These are phyloP conservation scores for Troides helena DNA, from an alignment of 2,888 invertebrate species.

Conservation along the genomic window DNA sequence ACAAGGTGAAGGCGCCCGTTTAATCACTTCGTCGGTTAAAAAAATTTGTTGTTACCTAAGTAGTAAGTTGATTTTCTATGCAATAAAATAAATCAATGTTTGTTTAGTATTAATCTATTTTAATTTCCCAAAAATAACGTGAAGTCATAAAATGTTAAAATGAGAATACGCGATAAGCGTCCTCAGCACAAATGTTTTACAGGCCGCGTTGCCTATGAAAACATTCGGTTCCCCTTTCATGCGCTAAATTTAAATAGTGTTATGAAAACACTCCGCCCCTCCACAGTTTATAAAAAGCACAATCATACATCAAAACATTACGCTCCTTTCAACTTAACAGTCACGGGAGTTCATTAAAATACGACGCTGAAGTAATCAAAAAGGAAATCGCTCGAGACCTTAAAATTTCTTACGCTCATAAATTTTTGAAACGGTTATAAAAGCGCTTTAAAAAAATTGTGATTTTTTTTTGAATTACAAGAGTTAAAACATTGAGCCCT, in stretches of 20 bases:
- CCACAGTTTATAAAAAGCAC: constrained; percentile 44
- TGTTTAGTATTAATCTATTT: too few species aligned
- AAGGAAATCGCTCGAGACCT: constrained; percentile 7
- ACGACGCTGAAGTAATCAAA: constrained; percentile 5
- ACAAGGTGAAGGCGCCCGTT: too few species aligned
- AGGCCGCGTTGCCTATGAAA: constrained; percentile 41
- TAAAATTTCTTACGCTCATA: background rate
- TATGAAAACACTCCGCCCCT: constrained; percentile 61
- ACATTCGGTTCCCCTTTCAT: constrained; percentile 55
- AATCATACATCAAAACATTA: constrained; percentile 32
- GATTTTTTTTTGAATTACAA: background rate
- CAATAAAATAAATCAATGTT: too few species aligned
- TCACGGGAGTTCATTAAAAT: constrained; percentile 22
- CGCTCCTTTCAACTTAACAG: constrained; percentile 6
- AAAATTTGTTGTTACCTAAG: too few species aligned
- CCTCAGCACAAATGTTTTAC: constrained; percentile 1
- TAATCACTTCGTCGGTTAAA: too few species aligned
- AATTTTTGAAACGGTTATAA: background rate
- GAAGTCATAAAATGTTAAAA: constrained; percentile 19
- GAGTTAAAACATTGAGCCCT: too few species aligned
- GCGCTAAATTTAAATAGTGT: constrained; percentile 57
- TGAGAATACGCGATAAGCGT: background rate
- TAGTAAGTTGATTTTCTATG: too few species aligned
- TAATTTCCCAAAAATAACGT: too few species aligned
- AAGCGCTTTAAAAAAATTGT: background rate